Evolutionary conservation across 2,888 invertebrate species (phyloP).

Genomic region (Pinctada fucata): DNA sequence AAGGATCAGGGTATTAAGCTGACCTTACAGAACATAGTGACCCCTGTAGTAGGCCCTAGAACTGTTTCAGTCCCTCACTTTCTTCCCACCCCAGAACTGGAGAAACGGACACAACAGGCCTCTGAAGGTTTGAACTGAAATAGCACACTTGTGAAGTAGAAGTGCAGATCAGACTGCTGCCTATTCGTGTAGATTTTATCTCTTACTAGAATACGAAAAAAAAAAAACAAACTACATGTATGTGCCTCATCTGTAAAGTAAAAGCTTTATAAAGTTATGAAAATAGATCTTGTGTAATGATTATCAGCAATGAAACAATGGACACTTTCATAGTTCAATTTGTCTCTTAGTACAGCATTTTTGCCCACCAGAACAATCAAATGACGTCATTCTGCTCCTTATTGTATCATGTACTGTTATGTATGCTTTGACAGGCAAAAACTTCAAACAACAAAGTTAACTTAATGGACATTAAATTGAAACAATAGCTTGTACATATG

Average conservation of each 20-base stretch:
- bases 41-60: constrained; percentile 52
- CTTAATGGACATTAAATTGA: too few relatives aligned
- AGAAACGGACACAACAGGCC: constrained; percentile 29
- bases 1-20: constrained; percentile 52
- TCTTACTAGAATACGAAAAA: not conserved
- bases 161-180: not conserved
- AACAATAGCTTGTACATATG: too few relatives aligned
- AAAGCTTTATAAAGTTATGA: not conserved
- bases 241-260: too few relatives aligned
- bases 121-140: constrained; percentile 13
- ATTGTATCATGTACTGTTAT: too few relatives aligned
- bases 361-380: too few relatives aligned
- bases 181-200: not conserved
- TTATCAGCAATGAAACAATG: not conserved
- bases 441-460: too few relatives aligned
- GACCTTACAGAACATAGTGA: constrained; percentile 66
- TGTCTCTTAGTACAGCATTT: too few relatives aligned
- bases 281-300: constrained; percentile 4
- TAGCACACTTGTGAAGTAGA: not conserved
- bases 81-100: constrained; percentile 65
- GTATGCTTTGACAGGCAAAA: too few relatives aligned
- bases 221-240: not conserved
- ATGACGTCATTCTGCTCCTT: too few relatives aligned
- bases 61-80: constrained; percentile 48
- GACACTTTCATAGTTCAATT: not conserved